Evolutionary conservation across 2,888 invertebrate genomes (phyloP).

Genomic region (Alentia gelatinosa): DNA sequence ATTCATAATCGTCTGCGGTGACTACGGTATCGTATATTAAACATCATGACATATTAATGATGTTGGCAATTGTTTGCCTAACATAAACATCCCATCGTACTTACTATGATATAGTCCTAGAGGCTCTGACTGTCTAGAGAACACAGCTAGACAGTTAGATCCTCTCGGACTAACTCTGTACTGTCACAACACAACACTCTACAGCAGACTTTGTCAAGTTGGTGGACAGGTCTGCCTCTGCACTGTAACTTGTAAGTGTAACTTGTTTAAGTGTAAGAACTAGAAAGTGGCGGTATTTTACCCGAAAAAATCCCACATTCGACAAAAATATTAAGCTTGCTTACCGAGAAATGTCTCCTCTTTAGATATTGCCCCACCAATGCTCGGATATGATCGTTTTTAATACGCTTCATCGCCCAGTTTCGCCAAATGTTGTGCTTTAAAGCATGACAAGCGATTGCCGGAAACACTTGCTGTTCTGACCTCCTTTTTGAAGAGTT

Average conservation of each 20-base stretch:
- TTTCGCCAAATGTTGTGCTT: not conserved
- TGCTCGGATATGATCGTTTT: slow-evolving; percentile 55
- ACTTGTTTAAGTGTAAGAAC: not conserved
- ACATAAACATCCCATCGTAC: too few species aligned
- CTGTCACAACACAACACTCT: not conserved
- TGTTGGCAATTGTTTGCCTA: too few species aligned
- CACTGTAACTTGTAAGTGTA: not conserved
- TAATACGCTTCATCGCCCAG: slow-evolving; percentile 47
- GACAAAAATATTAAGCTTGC: not conserved
- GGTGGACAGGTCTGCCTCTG: too few species aligned
- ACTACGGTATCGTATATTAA: too few species aligned
- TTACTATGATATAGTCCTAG: too few species aligned
- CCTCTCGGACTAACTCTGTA: not conserved
- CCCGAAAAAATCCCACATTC: not conserved
- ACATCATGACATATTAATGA: too few species aligned
- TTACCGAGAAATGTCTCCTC: slow-evolving; percentile 59
- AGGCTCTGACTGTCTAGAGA: too few species aligned
- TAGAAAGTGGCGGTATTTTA: not conserved
- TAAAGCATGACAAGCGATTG: too few species aligned
- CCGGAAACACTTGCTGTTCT: too few species aligned
- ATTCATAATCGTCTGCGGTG: too few species aligned
- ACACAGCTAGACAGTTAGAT: not conserved
- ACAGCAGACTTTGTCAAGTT: not conserved
- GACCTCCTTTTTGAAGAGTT: too few species aligned
- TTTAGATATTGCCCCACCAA: slow-evolving; percentile 58